phyloP scores from a whole-genome alignment of 1,140 invertebrate genomes.

The Phenacoccus solenopsis region DNA sequence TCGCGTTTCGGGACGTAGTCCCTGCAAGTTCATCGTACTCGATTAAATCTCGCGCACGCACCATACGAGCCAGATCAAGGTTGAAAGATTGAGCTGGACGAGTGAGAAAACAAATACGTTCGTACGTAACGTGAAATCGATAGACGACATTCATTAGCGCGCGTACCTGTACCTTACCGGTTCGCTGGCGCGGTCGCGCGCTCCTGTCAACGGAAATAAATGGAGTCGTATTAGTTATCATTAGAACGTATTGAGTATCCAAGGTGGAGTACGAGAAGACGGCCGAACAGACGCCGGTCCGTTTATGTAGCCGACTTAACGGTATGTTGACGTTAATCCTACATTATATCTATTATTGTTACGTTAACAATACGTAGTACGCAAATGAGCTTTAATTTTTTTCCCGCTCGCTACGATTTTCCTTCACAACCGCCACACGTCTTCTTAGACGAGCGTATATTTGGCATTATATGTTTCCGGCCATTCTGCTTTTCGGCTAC shows the following conservation, averaged over 20 bases:
- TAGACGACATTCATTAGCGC: background rate
- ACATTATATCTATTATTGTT: background rate
- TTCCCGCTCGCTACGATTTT: background rate
- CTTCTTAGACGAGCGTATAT: no score
- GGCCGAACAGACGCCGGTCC: no score
- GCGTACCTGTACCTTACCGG: background rate
- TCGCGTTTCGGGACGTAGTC: background rate
- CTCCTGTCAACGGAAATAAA: background rate
- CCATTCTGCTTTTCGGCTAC: no score
- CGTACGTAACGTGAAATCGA: background rate
- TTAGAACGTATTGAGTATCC: background rate
- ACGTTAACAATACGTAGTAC: background rate
- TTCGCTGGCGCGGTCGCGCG: background rate
- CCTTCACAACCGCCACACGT: background rate
- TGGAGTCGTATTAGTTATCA: conserved; percentile 1
- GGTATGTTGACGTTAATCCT: background rate
- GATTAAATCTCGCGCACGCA: background rate
- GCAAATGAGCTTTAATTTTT: background rate
- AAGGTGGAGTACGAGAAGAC: background rate
- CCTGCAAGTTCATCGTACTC: background rate
- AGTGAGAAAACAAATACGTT: background rate
- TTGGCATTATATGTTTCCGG: no score
- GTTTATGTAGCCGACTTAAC: background rate
- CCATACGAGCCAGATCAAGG: background rate
- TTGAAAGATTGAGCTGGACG: background rate